Conservation (phyloP, 1,140 invertebrate genomes). For the Drosophila bocqueti region DNA sequence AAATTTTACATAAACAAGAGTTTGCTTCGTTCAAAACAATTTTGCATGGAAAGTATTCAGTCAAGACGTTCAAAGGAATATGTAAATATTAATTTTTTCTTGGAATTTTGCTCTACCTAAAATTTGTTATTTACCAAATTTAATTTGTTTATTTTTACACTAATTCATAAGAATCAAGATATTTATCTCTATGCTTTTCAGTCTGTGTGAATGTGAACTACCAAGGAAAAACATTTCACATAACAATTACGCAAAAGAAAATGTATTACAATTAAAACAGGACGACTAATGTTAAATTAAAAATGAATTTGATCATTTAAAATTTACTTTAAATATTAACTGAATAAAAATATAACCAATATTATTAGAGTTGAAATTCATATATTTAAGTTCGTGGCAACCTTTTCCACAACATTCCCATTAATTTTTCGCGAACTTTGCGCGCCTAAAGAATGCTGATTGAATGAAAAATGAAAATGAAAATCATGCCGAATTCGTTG, state of each 20-base stretch:
- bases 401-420: not conserved
- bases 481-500: conserved; percentile 23
- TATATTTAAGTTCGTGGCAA: not conserved
- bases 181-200: not conserved
- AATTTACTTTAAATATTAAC: too few relatives aligned
- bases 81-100: not conserved
- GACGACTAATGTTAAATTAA: too few relatives aligned
- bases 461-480: conserved; percentile 35
- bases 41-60: not conserved
- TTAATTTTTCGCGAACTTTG: not conserved
- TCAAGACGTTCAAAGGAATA: not conserved
- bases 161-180: not conserved
- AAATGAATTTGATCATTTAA: too few relatives aligned
- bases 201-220: not conserved
- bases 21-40: not conserved
- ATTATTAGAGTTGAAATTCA: not conserved
- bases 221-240: too few relatives aligned
- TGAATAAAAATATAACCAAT: too few relatives aligned
- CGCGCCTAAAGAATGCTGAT: conserved; percentile 6
- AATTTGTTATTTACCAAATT: not conserved
- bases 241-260: too few relatives aligned
- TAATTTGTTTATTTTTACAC: not conserved
- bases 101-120: not conserved
- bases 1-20: not conserved
- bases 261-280: too few relatives aligned